Evolutionary conservation across 1,140 invertebrate species (phyloP).

Genomic region (Sarcophaga bullata): DNA sequence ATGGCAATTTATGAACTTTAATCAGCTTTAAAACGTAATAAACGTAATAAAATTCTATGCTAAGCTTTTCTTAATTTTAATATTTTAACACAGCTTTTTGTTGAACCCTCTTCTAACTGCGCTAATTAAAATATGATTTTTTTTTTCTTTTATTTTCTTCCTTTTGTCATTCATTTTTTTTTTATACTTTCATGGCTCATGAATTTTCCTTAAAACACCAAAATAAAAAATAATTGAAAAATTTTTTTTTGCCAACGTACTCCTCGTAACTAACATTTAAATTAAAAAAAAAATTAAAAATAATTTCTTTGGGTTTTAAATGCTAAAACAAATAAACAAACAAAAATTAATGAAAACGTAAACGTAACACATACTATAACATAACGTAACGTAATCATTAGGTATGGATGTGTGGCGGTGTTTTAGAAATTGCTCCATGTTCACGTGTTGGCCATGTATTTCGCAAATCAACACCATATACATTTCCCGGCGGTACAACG

Average conservation of each 20-base stretch:
- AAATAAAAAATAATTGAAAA: background rate
- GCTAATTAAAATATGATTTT: background rate
- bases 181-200: constrained; percentile 5
- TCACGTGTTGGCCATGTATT: constrained; percentile 97
- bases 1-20: too few species aligned
- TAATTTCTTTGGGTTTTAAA: background rate
- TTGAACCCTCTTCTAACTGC: background rate
- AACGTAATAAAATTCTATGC: background rate
- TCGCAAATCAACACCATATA: constrained; percentile 98
- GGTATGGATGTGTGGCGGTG: constrained; percentile 98
- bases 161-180: background rate
- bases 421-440: constrained; percentile 90
- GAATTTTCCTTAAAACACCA: background rate
- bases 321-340: background rate
- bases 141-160: constrained; percentile 16
- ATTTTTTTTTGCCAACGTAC: too few species aligned
- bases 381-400: constrained; percentile 29
- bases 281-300: background rate
- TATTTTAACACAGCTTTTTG: background rate
- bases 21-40: too few species aligned
- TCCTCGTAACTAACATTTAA: constrained; percentile 18
- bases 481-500: constrained; percentile 97
- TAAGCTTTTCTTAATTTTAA: constrained; percentile 7
- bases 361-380: background rate
- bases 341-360: background rate